These are phyloP conservation scores for Leptopilina drosophilae DNA, from an alignment of 2,888 invertebrate genomes.

Conservation along the genomic window DNA sequence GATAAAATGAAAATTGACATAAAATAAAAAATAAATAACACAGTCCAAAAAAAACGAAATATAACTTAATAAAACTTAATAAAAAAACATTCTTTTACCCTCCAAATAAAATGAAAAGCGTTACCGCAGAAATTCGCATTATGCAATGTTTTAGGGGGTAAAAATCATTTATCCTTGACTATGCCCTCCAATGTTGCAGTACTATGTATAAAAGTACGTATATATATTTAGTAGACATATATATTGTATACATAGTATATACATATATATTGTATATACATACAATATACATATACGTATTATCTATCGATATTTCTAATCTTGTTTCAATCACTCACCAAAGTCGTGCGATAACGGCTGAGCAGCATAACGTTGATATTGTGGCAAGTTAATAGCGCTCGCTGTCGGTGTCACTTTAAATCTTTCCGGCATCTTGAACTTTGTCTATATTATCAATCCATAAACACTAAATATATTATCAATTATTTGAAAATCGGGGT, in stretches of 20 bases:
- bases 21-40: too few relatives aligned
- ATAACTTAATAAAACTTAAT: too few relatives aligned
- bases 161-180: constrained; percentile 9
- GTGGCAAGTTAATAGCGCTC: constrained; percentile 53
- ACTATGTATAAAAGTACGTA: too few relatives aligned
- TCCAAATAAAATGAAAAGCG: too few relatives aligned
- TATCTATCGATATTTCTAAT: constrained; percentile 26
- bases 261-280: neutral
- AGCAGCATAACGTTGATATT: constrained; percentile 58
- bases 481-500: too few relatives aligned
- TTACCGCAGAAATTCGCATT: too few relatives aligned
- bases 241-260: too few relatives aligned
- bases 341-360: constrained; percentile 50
- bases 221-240: too few relatives aligned
- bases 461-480: neutral
- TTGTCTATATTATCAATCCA: neutral
- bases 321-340: constrained; percentile 34
- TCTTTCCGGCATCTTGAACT: constrained; percentile 65
- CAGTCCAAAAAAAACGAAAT: too few relatives aligned
- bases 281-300: neutral
- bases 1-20: too few relatives aligned
- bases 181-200: neutral
- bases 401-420: constrained; percentile 71
- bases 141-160: neutral
- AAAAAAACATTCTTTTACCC: too few relatives aligned